Conservation (phyloP, 2,797 vertebrate species). For the Sus cebifrons region DNA sequence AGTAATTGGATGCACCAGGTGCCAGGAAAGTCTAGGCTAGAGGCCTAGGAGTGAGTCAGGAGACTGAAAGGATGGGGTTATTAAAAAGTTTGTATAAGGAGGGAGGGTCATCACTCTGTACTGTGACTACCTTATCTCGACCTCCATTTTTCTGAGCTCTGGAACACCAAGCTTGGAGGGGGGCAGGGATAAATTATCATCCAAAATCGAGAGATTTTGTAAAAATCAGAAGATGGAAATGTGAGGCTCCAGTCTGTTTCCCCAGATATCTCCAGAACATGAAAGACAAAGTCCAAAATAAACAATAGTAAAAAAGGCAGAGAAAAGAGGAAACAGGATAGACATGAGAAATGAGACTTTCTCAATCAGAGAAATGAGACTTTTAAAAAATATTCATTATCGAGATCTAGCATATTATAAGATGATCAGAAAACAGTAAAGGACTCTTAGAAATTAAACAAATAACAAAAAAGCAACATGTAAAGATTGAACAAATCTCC, state of each 20-base stretch:
- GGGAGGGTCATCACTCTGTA: neutral
- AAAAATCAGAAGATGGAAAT: neutral
- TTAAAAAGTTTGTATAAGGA: neutral
- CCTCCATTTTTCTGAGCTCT: neutral
- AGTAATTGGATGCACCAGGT: neutral
- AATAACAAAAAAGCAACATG: neutral
- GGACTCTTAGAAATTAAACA: neutral
- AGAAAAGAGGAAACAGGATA: neutral
- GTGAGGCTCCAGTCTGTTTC: neutral
- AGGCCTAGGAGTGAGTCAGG: neutral
- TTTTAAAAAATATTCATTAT: neutral
- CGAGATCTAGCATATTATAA: neutral
- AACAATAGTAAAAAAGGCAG: neutral
- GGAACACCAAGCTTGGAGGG: neutral
- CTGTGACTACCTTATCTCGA: neutral
- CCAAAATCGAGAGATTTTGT: neutral
- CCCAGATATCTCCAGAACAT: neutral
- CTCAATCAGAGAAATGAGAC: neutral
- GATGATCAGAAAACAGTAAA: neutral
- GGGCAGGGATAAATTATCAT: no score
- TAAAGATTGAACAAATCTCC: neutral
- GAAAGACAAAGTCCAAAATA: slow-evolving; percentile 24
- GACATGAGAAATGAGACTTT: no score
- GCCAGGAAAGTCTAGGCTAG: neutral
- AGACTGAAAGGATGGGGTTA: neutral